Evolutionary conservation across 2,113 vertebrate species (phyloP), one percentile per base, ranked within the genome.

Genomic region (Copsychus sechellarum): DNA sequence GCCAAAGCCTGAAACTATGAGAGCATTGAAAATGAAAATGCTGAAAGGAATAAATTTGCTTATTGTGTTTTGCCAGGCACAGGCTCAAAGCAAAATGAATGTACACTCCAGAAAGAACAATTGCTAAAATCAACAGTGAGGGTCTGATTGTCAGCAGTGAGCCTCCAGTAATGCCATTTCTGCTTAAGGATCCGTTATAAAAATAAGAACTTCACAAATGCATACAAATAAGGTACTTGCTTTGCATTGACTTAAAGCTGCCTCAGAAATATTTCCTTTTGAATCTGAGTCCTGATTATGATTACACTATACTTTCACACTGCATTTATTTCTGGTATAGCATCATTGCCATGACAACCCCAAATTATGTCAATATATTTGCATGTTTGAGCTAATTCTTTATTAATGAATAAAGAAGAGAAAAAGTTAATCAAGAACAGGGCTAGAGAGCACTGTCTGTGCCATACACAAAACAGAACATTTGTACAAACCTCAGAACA

Each of bases 281-380:
- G 72, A 58, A 71, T 94, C 64, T 91, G 23, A 78, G 43, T 78
- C 11, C 29, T 92, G 79, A 81, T 54, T 92, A 53, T 87, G 96
- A 96, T 93, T 47, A 57, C 3, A 8, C 38, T 62, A 53, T 40
- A 48, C 62, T 92, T 95, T 93, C 56, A 88, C 20, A 42, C 18
- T 74, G 82, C 64, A 80, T 95, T 97, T 95, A 93, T 95, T 97
- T 96, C 85, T 96, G 53, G 62, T 86, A 70, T 90, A 70, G 64
- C 16, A 73, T 33, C 70, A 96, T 96, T 95, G 36, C 79, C 90
- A 97, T 97, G 93, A 88, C 92, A 96, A 98, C 94, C 42, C 22
- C 72, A 94, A 90, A 60, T 90, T 93, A 83, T 92, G 80, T 58
- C 80, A 88, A 94, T 88, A 88, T 93, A 90, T 60, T 96, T 71